These are phyloP conservation scores for Chloroceryle aenea DNA, from an alignment of 2,113 vertebrate species.

Conservation along the genomic window DNA sequence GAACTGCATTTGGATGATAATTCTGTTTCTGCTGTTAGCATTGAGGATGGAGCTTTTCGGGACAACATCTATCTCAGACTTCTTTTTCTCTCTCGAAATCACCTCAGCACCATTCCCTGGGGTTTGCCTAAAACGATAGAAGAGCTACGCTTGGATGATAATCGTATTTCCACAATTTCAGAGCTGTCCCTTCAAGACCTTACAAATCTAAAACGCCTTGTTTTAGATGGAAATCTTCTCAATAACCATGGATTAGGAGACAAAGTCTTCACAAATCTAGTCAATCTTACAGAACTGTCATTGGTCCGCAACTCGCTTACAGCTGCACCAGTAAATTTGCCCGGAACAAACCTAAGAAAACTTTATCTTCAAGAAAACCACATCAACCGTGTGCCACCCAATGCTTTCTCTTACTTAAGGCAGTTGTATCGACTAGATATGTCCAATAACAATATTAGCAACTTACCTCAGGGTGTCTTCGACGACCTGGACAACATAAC, in stretches of 20 bases:
- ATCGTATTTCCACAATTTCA: conserved; percentile 97
- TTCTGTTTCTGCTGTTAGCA: conserved; percentile 96
- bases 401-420: conserved; percentile 92
- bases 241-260: conserved; percentile 95
- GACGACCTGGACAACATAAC: conserved; percentile 98
- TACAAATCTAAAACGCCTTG: conserved; percentile 94
- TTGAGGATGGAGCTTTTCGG: conserved; percentile 96
- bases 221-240: conserved; percentile 96
- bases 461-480: conserved; percentile 95
- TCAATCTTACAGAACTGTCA: conserved; percentile 95
- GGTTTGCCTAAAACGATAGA: conserved; percentile 96
- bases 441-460: conserved; percentile 96
- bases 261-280: conserved; percentile 92
- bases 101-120: conserved; percentile 95
- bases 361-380: conserved; percentile 98
- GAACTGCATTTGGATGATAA: conserved; percentile 99
- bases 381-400: conserved; percentile 91
- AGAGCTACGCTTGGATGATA: conserved; percentile 97
- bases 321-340: conserved; percentile 91
- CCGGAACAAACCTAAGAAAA: conserved; percentile 91
- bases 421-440: conserved; percentile 96
- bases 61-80: conserved; percentile 94
- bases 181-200: conserved; percentile 95
- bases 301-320: conserved; percentile 94
- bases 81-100: conserved; percentile 97